Evolutionary conservation across 2,888 invertebrate species (phyloP), one percentile per base, ranked within the genome.

Genomic region (Eupithecia subfuscata): DNA sequence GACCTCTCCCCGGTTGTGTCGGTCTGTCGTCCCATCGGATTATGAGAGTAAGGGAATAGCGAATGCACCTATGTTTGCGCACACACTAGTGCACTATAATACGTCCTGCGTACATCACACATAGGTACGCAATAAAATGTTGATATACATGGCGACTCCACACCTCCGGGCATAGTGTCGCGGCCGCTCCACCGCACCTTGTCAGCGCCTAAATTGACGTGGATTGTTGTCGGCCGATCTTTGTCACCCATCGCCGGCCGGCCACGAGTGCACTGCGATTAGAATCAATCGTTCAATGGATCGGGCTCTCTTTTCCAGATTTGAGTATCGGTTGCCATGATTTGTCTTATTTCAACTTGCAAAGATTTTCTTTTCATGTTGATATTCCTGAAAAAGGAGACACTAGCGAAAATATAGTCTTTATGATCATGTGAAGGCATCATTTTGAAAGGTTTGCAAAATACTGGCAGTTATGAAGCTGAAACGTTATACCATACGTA

Each of bases 141-240:
- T 37, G 7, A 37, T 37, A 37, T 7, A 69, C 73, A 69, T 74
- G 63, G 45, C 81, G 73, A 60, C 84, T 86, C 85, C 75, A 83
- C 69, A 43, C 68, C 52, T 11, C 40, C 75, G 79, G 82, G 79
- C 79, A 82, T 82, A 82, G 80, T 82, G 79, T 86, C 91, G 91
- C 91, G 90, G 87, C 87, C 64, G 64, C 60, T n/a, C 22, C 65
- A 67, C 65, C 90, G 92, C 92, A 91, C 92, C 92, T 91, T 90
- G 91, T 91, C 91, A 91, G 91, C 91, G 86, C 88, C 85, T 92
- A 92, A 92, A 91, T 92, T 93, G 92, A 93, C 92, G 90, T 89
- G 92, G 87, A 92, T 93, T 92, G 92, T 92, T 90, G 89, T 89
- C 89, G 86, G 88, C 83, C 83, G 89, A 92, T 92, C 92, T 92